These are phyloP conservation scores for Lottia scabra DNA, from an alignment of 2,888 invertebrate genomes.

Conservation along the genomic window DNA sequence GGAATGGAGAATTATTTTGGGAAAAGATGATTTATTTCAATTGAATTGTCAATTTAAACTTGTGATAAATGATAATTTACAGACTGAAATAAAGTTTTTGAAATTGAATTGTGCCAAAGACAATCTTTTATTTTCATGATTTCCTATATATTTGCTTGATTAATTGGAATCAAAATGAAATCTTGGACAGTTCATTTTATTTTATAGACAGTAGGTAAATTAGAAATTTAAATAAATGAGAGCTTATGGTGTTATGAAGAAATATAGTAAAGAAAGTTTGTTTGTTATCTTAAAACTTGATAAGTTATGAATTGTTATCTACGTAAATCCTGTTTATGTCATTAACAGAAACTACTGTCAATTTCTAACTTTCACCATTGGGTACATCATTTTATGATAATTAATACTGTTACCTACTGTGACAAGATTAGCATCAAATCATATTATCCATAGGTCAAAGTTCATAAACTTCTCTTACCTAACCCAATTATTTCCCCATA, in stretches of 20 bases:
- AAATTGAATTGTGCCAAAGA: slow-evolving; percentile 5
- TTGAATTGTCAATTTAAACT: slow-evolving; percentile 7
- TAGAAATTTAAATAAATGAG: slow-evolving; percentile 5
- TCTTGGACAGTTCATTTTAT: slow-evolving; percentile 5
- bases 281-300: background rate
- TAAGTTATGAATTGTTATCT: background rate
- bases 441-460: slow-evolving; percentile 4
- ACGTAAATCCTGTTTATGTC: background rate
- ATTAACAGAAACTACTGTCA: background rate
- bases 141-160: slow-evolving; percentile 4
- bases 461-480: slow-evolving; percentile 1
- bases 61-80: slow-evolving; percentile 2
- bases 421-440: slow-evolving; percentile 1
- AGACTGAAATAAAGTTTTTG: slow-evolving; percentile 4
- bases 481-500: background rate
- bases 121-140: slow-evolving; percentile 7
- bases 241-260: slow-evolving; percentile 7
- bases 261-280: background rate
- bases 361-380: background rate
- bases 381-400: slow-evolving; percentile 2
- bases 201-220: slow-evolving; percentile 2
- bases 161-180: slow-evolving; percentile 7
- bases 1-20: background rate
- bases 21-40: background rate
- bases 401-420: background rate